Base-by-base conservation (phyloP, 2,113 vertebrate genomes). In the Ibidorhyncha struthersii region DNA sequence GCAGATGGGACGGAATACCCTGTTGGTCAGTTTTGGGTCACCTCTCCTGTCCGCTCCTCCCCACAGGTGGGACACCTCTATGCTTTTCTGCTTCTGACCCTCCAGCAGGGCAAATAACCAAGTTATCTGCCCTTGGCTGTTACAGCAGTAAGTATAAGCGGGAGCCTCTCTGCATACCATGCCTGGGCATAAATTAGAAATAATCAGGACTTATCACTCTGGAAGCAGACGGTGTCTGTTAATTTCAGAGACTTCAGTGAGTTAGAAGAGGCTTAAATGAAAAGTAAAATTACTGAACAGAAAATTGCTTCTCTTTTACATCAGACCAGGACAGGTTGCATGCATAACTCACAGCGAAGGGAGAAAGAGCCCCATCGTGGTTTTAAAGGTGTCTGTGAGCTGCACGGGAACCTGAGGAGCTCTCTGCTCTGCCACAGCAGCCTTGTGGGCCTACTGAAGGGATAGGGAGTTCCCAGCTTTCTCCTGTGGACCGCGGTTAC, bases 261-360 rank as follows among this genome's bases (percentile, higher is more conserved):
- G 52, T 53, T 53, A 53, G 52, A 29, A 53, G 52, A 53, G 27
- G 52, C 52, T 29, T 53, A 29, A 53, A 14, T 53, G 52, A 53
- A 53, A 53, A 53, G 27, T 16, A 29, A 29, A 53, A 53, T 53
- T 16, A 53, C 52, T 53, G 52, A 53, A 53, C 27, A 29, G 25
- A 29, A 53, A 53, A 29, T 29, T 29, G 52, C 14, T 53, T 53
- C 26, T 29, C 7, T 53, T 53, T 53, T 53, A 53, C 27, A 8
- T 53, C 27, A 53, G 29, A 53, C 52, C 27, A 29, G 52, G 15
- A 53, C 52, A 29, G 13, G 0, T 25, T 12, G 45, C 19, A 45
- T 4, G 14, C 8, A 13, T 47, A 58, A 43, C 30, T 21, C 41
- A 20, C 32, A 12, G 15, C 0, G 0, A 4, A 30, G 17, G 27